A percentile compares a stretch with the other conserved stretches of the same genome.
These are phyloP conservation scores for Brachynemurus nebulosus DNA, from an alignment of 2,888 invertebrate species.

Conservation along the genomic window DNA sequence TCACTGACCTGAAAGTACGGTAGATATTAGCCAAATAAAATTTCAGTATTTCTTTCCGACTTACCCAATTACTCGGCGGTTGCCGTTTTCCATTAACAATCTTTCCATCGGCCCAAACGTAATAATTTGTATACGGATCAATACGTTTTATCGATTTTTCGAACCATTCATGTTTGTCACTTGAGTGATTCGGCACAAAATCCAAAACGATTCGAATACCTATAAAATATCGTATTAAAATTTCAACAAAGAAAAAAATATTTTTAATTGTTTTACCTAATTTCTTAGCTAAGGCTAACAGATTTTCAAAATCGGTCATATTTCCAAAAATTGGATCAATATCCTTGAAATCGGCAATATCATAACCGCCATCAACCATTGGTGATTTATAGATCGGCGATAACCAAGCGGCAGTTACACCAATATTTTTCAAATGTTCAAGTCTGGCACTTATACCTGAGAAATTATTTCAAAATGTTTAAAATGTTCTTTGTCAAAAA, in stretches of 20 bases:
- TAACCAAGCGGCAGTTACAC: constrained; percentile 66
- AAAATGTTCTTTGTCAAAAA: neutral
- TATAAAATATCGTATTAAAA: constrained; percentile 20
- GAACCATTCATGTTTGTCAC: constrained; percentile 73
- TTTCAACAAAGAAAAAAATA: constrained; percentile 32
- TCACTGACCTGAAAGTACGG: constrained; percentile 21
- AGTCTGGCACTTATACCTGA: constrained; percentile 34
- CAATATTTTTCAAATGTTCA: constrained; percentile 35
- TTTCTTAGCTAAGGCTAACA: constrained; percentile 41
- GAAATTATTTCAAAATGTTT: neutral
- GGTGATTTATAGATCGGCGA: constrained; percentile 76
- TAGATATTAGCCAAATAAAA: neutral
- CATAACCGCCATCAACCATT: constrained; percentile 78
- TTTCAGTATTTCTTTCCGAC: constrained; percentile 23
- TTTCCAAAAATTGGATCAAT: constrained; percentile 63
- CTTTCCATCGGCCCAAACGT: constrained; percentile 56
- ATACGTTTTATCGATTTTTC: constrained; percentile 44
- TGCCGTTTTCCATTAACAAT: constrained; percentile 26
- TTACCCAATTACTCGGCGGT: constrained; percentile 63
- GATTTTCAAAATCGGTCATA: constrained; percentile 49
- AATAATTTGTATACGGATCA: constrained; percentile 55
- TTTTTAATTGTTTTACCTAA: constrained; percentile 38
- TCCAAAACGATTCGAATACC: constrained; percentile 36
- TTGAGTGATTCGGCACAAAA: constrained; percentile 46
- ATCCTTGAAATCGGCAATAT: constrained; percentile 61